phyloP scores from a whole-genome alignment of 2,888 invertebrate species.

The Eremobia ochroleuca region DNA sequence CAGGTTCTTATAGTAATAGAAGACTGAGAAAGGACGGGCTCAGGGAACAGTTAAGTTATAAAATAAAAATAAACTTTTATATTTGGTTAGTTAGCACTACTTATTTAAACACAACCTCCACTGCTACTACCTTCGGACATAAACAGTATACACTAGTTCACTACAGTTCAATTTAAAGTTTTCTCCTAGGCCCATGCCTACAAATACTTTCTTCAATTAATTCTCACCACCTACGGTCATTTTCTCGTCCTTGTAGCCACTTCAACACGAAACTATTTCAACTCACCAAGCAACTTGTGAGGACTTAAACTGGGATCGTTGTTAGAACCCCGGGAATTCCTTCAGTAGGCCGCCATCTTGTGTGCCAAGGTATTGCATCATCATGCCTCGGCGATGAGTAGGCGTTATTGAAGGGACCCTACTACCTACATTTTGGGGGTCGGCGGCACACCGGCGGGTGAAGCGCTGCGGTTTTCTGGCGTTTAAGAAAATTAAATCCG shows the following conservation, averaged over 20 bases:
- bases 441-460: conserved; percentile 33
- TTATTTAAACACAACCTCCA: neutral
- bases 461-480: conserved; percentile 34
- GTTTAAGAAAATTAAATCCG: neutral
- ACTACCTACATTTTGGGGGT: conserved; percentile 46
- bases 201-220: neutral
- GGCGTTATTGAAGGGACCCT: conserved; percentile 59
- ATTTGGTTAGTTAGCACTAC: neutral
- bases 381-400: conserved; percentile 64
- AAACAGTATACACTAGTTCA: neutral
- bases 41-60: neutral
- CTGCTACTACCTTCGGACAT: neutral
- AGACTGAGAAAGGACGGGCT: neutral
- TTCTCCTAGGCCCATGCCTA: neutral
- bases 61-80: neutral
- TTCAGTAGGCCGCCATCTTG: conserved; percentile 55
- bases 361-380: conserved; percentile 66
- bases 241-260: conserved; percentile 22
- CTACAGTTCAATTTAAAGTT: neutral
- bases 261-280: conserved; percentile 44
- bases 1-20: neutral
- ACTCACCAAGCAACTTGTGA: conserved; percentile 48
- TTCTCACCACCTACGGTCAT: neutral
- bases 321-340: conserved; percentile 54
- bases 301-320: conserved; percentile 40